Evolutionary conservation across 1,140 invertebrate genomes (phyloP).

Genomic region (Gryllus bimaculatus): DNA sequence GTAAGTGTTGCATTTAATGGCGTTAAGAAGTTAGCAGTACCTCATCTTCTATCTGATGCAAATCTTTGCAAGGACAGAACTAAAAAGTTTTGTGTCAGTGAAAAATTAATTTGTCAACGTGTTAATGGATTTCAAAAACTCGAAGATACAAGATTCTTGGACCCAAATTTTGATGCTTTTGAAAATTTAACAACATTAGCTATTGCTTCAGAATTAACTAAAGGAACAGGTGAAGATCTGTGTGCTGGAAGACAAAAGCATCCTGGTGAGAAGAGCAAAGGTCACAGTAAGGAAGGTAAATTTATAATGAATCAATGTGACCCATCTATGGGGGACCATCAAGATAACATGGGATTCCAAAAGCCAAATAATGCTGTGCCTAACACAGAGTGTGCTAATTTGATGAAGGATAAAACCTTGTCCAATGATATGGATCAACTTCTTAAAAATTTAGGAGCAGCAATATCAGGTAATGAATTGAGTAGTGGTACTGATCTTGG

Average conservation of each 20-base stretch:
- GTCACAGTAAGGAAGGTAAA: constrained; percentile 21
- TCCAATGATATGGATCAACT: constrained; percentile 22
- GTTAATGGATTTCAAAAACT: constrained; percentile 7
- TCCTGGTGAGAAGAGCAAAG: not conserved
- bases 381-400: constrained; percentile 10
- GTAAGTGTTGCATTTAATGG: constrained; percentile 20
- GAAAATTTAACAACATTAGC: constrained; percentile 21
- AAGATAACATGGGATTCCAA: constrained; percentile 50
- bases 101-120: not conserved
- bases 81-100: not conserved
- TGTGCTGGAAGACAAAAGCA: not conserved
- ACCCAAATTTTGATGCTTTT: constrained; percentile 9
- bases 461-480: constrained; percentile 15
- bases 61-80: constrained; percentile 14
- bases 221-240: constrained; percentile 8
- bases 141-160: not conserved
- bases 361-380: constrained; percentile 21
- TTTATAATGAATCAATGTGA: constrained; percentile 39
- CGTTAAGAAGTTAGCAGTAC: constrained; percentile 18
- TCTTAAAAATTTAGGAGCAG: constrained; percentile 21
- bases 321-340: constrained; percentile 54
- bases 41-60: constrained; percentile 17
- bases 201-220: constrained; percentile 17
- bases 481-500: constrained; percentile 14
- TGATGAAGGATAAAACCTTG: constrained; percentile 21